Conservation (phyloP, 1,140 invertebrate genomes). For the Trachymyrmex septentrionalis region DNA sequence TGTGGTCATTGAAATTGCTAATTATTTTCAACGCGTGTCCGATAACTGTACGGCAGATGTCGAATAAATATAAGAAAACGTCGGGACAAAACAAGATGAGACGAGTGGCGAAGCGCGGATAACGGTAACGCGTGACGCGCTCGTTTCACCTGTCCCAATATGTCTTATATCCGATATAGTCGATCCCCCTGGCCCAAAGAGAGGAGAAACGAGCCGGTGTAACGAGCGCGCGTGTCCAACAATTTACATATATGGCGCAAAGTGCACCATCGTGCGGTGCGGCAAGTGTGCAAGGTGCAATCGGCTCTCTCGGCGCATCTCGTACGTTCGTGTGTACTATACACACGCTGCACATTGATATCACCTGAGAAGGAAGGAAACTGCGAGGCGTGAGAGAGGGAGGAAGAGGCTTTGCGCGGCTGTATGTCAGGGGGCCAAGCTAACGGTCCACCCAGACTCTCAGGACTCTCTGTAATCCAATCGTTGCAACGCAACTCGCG, state of each 20-base stretch:
- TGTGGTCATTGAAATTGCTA: background rate
- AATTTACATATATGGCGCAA: constrained; percentile 62
- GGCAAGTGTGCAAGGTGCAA: constrained; percentile 58
- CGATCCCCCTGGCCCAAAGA: constrained; percentile 45
- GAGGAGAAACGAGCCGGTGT: constrained; percentile 48
- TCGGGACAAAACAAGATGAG: constrained; percentile 42
- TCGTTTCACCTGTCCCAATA: constrained; percentile 78
- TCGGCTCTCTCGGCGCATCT: constrained; percentile 27
- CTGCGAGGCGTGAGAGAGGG: background rate
- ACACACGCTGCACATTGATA: constrained; percentile 13
- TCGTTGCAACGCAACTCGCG: constrained; percentile 36
- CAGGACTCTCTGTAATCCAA: constrained; percentile 50
- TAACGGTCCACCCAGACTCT: constrained; percentile 79
- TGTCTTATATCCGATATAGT: constrained; percentile 63
- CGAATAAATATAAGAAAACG: constrained; percentile 45
- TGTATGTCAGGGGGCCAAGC: constrained; percentile 84
- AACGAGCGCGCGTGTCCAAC: constrained; percentile 54
- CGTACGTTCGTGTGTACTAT: background rate
- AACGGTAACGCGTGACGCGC: constrained; percentile 70
- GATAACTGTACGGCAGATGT: constrained; percentile 43
- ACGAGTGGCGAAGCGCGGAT: constrained; percentile 61
- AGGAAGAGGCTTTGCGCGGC: constrained; percentile 48
- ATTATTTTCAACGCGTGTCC: constrained; percentile 28
- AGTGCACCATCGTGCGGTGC: constrained; percentile 37
- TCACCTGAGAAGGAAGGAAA: constrained; percentile 50